Evolutionary conservation across 2,888 invertebrate genomes (phyloP).

Genomic region (Ornithoptera priamus): DNA sequence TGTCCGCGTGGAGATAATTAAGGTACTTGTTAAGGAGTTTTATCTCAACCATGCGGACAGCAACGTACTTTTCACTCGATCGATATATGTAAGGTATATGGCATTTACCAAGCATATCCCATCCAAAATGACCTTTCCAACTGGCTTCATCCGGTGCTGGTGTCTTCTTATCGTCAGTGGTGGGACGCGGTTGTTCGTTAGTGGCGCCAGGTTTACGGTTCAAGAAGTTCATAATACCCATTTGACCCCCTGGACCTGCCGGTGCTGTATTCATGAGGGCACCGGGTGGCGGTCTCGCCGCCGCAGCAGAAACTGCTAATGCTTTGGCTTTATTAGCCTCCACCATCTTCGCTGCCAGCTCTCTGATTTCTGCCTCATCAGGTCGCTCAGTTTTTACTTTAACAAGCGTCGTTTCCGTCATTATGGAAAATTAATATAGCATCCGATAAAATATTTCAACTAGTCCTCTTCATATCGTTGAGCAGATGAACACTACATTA

Average conservation of each 20-base stretch:
- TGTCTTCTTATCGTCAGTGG: constrained; percentile 65
- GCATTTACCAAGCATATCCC: constrained; percentile 92
- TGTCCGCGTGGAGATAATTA: constrained; percentile 92
- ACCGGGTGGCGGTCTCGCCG: constrained; percentile 73
- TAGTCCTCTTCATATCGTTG: constrained; percentile 5
- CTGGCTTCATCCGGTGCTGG: constrained; percentile 86
- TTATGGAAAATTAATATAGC: constrained; percentile 40
- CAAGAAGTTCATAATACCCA: constrained; percentile 83
- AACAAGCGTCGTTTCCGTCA: constrained; percentile 60
- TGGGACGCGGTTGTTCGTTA: constrained; percentile 51
- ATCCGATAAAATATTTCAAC: constrained; percentile 1
- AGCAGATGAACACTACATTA: constrained; percentile 56
- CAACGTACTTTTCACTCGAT: constrained; percentile 91
- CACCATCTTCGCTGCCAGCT: constrained; percentile 92
- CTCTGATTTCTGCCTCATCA: constrained; percentile 93
- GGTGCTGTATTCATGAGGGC: constrained; percentile 55
- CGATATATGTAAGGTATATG: constrained; percentile 94
- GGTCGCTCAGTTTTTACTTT: constrained; percentile 87
- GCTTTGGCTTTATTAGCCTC: constrained; percentile 88
- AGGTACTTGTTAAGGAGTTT: constrained; percentile 94
- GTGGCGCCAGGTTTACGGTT: constrained; percentile 69
- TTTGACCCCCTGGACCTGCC: constrained; percentile 67
- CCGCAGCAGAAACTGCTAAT: constrained; percentile 71
- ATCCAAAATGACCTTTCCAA: constrained; percentile 91
- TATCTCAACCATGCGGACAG: constrained; percentile 96